A percentile compares a stretch with the other conserved stretches of the same genome.
phyloP scores from a whole-genome alignment of 2,888 invertebrate species.

The Amblyteles armatorius region DNA sequence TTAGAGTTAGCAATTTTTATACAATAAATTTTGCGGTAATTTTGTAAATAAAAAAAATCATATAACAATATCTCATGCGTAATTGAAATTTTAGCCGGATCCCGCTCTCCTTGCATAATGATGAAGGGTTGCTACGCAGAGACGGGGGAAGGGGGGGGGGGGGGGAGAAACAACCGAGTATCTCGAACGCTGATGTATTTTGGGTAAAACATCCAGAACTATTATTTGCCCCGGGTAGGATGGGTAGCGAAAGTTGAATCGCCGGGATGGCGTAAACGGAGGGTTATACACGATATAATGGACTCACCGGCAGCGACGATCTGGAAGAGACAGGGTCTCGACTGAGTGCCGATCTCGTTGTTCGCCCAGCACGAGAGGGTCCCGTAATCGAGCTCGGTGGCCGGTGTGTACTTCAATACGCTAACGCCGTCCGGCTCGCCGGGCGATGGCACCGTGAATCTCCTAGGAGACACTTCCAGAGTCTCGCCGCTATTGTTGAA shows the following conservation, averaged over 20 bases:
- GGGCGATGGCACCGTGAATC: conserved; percentile 87
- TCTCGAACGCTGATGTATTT: no score
- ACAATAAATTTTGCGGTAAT: no score
- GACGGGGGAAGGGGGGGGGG: no score
- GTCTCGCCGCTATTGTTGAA: conserved; percentile 97
- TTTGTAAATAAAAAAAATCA: no score
- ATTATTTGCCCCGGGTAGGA: not conserved
- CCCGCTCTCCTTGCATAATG: no score
- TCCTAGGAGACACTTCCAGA: conserved; percentile 91
- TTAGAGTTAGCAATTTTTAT: no score
- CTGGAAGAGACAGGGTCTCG: conserved; percentile 94
- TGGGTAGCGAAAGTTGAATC: not conserved
- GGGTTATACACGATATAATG: conserved; percentile 9
- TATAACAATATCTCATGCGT: no score
- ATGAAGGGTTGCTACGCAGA: no score
- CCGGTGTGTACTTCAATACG: conserved; percentile 86
- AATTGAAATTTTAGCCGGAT: no score
- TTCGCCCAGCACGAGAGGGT: conserved; percentile 94
- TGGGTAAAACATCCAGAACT: not conserved
- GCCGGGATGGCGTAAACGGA: conserved; percentile 7
- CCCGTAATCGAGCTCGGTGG: conserved; percentile 92
- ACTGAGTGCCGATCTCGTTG: conserved; percentile 93
- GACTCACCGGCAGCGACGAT: conserved; percentile 94
- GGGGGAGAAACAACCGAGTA: no score
- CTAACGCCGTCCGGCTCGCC: conserved; percentile 89